Evolutionary conservation across 2,797 vertebrate species (phyloP).

Genomic region (Heliangelus exortis): DNA sequence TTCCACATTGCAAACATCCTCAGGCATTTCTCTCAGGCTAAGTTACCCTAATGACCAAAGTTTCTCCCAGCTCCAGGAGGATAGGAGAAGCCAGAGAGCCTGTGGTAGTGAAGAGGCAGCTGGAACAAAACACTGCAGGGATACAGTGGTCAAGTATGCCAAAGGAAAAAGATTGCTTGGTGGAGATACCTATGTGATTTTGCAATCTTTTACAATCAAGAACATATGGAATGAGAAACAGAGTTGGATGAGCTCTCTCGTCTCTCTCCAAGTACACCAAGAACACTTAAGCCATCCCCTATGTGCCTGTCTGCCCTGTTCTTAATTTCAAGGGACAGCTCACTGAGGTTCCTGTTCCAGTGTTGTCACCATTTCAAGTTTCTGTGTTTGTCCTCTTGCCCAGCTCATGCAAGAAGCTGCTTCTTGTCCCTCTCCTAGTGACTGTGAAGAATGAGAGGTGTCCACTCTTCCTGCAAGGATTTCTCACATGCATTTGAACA

Average conservation of each 20-base stretch:
- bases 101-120: background rate
- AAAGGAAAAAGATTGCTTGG: background rate
- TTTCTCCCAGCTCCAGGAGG: background rate
- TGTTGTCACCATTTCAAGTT: background rate
- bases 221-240: background rate
- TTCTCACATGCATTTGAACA: background rate
- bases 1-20: accelerated
- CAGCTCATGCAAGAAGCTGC: background rate
- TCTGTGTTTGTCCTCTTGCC: background rate
- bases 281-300: background rate
- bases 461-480: background rate
- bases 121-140: background rate
- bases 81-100: background rate
- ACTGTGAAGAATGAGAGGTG: background rate
- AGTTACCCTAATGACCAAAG: accelerated
- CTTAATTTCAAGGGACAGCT: background rate
- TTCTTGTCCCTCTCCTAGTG: background rate
- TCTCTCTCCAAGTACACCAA: background rate
- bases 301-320: background rate
- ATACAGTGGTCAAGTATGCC: background rate
- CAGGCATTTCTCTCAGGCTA: background rate
- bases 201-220: background rate
- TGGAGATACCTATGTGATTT: background rate
- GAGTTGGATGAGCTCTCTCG: background rate
- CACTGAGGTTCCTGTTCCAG: background rate